Base-by-base conservation (phyloP, 2,113 vertebrate species). In the Gadus chalcogrammus region DNA sequence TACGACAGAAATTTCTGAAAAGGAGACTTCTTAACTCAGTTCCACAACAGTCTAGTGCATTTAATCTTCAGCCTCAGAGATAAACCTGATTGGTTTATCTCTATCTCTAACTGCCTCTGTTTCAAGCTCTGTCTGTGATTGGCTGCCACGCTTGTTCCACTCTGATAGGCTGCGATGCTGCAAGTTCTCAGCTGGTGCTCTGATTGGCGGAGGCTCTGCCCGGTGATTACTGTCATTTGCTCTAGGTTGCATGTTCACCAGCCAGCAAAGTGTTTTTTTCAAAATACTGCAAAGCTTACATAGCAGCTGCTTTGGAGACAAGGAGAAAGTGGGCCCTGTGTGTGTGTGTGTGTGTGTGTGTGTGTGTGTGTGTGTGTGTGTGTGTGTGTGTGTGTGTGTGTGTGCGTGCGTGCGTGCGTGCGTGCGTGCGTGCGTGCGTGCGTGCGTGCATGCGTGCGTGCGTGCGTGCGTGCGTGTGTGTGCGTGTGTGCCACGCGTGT, bases 71-170 rank as follows among this genome's bases (percentile, higher is more conserved):
- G 15, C 5, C 61, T 71, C 31, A 35, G 31, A 3, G 31, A 35
- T 35, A 35, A 35, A 35, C 31, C 55, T 85, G 83, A 89, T 87
- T 87, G 88, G 83, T 84, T 80, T 61, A 71, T 74, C 80, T 82
- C 83, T 87, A 88, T 90, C 87, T 88, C 87, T 77, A 86, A 82
- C 85, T 79, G 80, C 80, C 81, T 73, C 65, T 18, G 22, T 68
- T 22, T 82, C 74, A 65, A 69, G 63, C 78, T 70, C 72, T 60
- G 61, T 73, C 82, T 68, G 75, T 71, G 5, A 87, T 86, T 90
- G 87, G 88, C 12, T 70, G 28, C 5, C 68, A 18, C 42, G 42
- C 62, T 61, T 18, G 65, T 66, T 69, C 64, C 11, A 20, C 55
- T 22, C 72, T 5, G 80, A 88, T 86, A 87, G 89, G 85, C 76